These are phyloP conservation scores for Nansenia antarctica DNA, from an alignment of 2,113 vertebrate genomes.

Conservation along the genomic window DNA sequence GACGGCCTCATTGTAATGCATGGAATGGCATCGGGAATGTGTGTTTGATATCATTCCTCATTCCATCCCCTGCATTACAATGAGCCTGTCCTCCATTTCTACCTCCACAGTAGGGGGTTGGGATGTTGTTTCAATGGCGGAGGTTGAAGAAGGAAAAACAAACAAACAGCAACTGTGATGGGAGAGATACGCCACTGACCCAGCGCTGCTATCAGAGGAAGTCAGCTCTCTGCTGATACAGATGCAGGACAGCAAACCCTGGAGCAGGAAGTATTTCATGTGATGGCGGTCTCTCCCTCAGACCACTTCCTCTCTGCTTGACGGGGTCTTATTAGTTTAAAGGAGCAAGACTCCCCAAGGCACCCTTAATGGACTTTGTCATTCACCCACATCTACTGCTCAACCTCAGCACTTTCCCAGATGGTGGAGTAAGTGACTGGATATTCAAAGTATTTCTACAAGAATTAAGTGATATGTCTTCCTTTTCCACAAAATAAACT, in stretches of 20 bases:
- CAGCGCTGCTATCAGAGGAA: constrained; percentile 46
- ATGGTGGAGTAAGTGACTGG: neutral
- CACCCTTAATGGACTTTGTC: constrained; percentile 41
- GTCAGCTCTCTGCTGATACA: constrained; percentile 25
- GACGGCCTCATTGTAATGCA: too few species aligned
- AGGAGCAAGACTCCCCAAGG: constrained; percentile 26
- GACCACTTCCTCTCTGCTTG: constrained; percentile 56
- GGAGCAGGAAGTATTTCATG: constrained; percentile 49
- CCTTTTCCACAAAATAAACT: constrained; percentile 2
- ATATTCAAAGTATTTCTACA: neutral
- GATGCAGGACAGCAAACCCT: constrained; percentile 15
- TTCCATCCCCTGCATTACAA: too few species aligned
- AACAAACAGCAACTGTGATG: constrained; percentile 1
- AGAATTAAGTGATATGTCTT: neutral
- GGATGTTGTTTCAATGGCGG: neutral
- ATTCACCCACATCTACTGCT: constrained; percentile 37
- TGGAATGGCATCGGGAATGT: too few species aligned
- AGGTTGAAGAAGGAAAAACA: neutral
- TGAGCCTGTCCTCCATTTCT: too few species aligned
- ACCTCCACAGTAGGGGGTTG: neutral
- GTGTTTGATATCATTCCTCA: too few species aligned
- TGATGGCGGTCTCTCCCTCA: constrained; percentile 25
- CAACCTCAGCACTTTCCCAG: constrained; percentile 29
- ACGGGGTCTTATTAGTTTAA: constrained; percentile 52
- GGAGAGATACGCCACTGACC: constrained; percentile 5